Evolutionary conservation across 2,797 vertebrate genomes (phyloP).

Genomic region (Melanotaenia nigrans): DNA sequence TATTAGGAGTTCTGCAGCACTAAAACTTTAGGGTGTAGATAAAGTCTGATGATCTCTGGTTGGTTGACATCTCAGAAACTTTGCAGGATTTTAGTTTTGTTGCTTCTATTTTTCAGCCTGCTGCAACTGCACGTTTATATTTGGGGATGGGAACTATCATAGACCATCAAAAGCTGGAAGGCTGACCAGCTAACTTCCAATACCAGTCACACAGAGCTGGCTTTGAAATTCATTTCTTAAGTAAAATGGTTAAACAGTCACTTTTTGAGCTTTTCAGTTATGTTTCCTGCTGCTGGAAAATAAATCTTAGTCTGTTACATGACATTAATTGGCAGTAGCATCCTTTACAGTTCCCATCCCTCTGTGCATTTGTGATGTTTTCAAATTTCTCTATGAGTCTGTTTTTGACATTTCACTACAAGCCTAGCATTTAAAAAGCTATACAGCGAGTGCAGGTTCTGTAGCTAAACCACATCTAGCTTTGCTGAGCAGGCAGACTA

Average conservation of each 20-base stretch:
- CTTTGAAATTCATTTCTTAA: conserved; percentile 29
- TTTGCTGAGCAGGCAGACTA: conserved; percentile 31
- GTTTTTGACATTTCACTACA: conserved; percentile 37
- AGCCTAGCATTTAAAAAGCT: conserved; percentile 38
- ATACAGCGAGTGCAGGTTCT: conserved; percentile 36
- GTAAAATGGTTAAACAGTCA: conserved; percentile 32
- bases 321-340: conserved; percentile 29
- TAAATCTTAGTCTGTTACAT: conserved; percentile 40
- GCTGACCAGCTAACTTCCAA: conserved; percentile 12
- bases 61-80: conserved; percentile 13
- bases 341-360: conserved; percentile 38
- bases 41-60: conserved; percentile 22
- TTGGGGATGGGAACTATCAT: conserved; percentile 37
- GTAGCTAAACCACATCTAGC: conserved; percentile 31
- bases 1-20: conserved; percentile 14
- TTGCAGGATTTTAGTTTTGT: conserved; percentile 35
- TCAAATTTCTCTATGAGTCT: conserved; percentile 32
- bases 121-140: conserved; percentile 39
- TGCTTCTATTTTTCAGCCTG: conserved; percentile 49
- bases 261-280: conserved; percentile 29
- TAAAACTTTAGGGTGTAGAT: conserved; percentile 12
- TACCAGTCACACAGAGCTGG: neutral
- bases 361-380: conserved; percentile 19
- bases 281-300: conserved; percentile 30
- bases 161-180: conserved; percentile 16